These are phyloP conservation scores for Subacronicta megacephala DNA, from an alignment of 2,888 invertebrate genomes.

Conservation along the genomic window DNA sequence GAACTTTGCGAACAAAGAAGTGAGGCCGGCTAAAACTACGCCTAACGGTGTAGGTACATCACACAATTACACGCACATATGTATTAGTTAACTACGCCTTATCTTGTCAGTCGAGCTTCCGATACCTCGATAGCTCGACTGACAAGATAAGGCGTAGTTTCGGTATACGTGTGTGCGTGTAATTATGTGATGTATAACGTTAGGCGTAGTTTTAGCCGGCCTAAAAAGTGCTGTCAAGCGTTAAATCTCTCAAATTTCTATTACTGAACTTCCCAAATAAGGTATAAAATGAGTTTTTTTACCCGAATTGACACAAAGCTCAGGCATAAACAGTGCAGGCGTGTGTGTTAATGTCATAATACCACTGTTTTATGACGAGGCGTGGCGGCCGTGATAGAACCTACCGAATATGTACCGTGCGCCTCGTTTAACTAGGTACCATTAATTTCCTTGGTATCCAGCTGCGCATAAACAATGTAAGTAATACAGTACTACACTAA, in stretches of 20 bases:
- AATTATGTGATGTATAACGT: no score
- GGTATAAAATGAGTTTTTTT: conserved; percentile 47
- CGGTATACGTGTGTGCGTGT: no score
- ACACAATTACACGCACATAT: no score
- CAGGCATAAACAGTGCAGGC: conserved; percentile 28
- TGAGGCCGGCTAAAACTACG: no score
- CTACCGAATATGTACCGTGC: conserved; percentile 33
- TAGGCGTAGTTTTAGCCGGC: no score
- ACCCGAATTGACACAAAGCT: conserved; percentile 45
- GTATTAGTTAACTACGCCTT: no score
- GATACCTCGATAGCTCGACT: no score
- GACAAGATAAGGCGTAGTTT: no score
- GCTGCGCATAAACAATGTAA: conserved; percentile 50
- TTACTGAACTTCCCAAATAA: conserved; percentile 31
- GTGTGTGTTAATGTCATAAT: conserved; percentile 53
- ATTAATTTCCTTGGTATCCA: conserved; percentile 51
- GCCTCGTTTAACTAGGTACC: conserved; percentile 39
- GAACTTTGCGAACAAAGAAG: no score
- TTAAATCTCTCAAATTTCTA: conserved; percentile 4
- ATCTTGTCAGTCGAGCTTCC: no score
- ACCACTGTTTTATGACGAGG: conserved; percentile 51
- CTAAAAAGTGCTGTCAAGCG: no score
- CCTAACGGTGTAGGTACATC: no score
- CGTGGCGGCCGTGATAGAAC: conserved; percentile 41
- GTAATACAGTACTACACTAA: conserved; percentile 32